Base-by-base conservation (phyloP, 2,113 vertebrate species). In the Tonatia bakeri region DNA sequence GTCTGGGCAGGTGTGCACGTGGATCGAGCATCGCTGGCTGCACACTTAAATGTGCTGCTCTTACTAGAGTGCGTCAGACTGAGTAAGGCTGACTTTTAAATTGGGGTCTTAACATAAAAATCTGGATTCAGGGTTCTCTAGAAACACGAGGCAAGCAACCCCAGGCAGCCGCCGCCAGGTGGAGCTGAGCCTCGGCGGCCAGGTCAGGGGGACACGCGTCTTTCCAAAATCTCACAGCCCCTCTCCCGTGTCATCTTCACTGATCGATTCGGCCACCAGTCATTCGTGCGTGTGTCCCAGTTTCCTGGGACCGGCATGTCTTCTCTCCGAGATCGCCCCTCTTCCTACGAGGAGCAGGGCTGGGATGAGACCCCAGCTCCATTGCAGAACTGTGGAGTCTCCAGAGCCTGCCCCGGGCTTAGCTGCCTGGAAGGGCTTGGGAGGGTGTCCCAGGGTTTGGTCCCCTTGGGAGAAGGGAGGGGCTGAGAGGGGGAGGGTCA, bases 381-480 rank as follows among this genome's bases (percentile, higher is more conserved):
- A 9, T 19, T 9, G 17, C 9, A 3, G 3, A 19, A 33, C 6
- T 4, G 10, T 16, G 45, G 22, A 31, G 28, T 67, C 50, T 64
- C 13, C 2, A 6, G 87, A 56, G 11, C 12, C 19, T 45, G 14
- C 67, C 36, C 24, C 2, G 4, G 2, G n/a, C 15, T 91, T 38
- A 26, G 54, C 2, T 20, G 56, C 36, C 3, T 50, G 11, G 43
- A 43, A 8, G 50, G 56, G 88, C 6, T 50, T 33, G 40, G 31
- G 10, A 2, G 5, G 17, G 15, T 10, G 13, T 2, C 8, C 0
- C 61, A 38, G 1, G 8, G 17, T 36, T 40, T 65, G 22, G 1
- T 11, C 47, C 24, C 3, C 19, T 28, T 40, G 10, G 47, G 43
- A 77, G 13, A 91, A 91, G 14, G 36, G 9, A 73, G 16, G 31